phyloP scores from a whole-genome alignment of 1,140 invertebrate species.

The Mizuhopecten yessoensis region DNA sequence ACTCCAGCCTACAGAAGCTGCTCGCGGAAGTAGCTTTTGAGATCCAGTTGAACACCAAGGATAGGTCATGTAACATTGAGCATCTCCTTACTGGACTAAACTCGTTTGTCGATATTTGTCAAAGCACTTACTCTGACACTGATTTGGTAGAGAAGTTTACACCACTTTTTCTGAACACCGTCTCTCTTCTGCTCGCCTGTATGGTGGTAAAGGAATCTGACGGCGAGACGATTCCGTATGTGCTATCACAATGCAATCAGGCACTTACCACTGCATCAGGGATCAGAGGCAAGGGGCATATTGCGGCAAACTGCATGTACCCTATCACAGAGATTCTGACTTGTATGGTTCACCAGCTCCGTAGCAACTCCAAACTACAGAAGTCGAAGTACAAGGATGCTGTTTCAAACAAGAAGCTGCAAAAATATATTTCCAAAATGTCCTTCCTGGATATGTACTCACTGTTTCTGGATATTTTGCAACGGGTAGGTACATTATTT shows the following conservation, averaged over 20 bases:
- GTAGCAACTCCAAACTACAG: slow-evolving; percentile 6
- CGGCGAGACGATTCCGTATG: neutral
- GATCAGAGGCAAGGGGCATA: neutral
- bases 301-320: neutral
- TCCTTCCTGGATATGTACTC: neutral
- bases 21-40: neutral
- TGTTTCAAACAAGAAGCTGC: neutral
- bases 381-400: neutral
- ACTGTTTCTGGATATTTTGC: neutral
- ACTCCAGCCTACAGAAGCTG: neutral
- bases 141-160: neutral
- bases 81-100: neutral
- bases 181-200: neutral
- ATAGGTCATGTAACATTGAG: neutral
- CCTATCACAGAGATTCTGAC: neutral
- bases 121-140: neutral
- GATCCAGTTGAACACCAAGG: neutral
- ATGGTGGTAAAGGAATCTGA: neutral
- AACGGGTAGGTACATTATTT: neutral
- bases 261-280: neutral
- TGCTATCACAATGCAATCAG: neutral
- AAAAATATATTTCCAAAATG: neutral
- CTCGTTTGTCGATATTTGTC: neutral
- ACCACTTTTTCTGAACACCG: neutral
- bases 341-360: neutral